These are phyloP conservation scores for Andinoacara biseriatus DNA, from an alignment of 2,113 vertebrate genomes.

Conservation along the genomic window DNA sequence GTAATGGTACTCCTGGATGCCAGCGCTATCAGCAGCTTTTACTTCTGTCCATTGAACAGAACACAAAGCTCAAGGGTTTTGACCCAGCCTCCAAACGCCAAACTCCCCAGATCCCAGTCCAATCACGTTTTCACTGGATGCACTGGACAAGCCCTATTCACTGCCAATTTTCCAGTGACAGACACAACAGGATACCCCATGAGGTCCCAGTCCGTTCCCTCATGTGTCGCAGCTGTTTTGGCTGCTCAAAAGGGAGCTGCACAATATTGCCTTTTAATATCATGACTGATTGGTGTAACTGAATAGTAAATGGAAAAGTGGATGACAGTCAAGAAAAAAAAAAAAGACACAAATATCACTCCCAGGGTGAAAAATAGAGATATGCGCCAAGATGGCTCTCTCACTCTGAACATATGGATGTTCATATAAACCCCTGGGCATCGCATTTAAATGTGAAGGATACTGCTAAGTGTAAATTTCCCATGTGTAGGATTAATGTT, in stretches of 20 bases:
- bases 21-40: background rate
- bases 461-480: background rate
- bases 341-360: background rate
- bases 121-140: conserved; percentile 10
- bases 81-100: conserved; percentile 7
- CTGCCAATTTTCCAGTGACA: conserved; percentile 1
- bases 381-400: background rate
- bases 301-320: too few species aligned
- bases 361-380: background rate
- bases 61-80: background rate
- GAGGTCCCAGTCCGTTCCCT: background rate
- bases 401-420: background rate
- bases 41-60: background rate
- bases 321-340: background rate
- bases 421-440: background rate
- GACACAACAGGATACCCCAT: background rate
- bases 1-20: background rate
- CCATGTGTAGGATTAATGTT: background rate
- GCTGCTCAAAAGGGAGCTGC: background rate
- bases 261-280: background rate
- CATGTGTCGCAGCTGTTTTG: background rate
- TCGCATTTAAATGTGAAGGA: background rate
- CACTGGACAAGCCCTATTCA: background rate
- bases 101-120: conserved; percentile 16
- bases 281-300: background rate